Conservation (phyloP, 2,888 invertebrate species). For the Himalopsyche japonica region DNA sequence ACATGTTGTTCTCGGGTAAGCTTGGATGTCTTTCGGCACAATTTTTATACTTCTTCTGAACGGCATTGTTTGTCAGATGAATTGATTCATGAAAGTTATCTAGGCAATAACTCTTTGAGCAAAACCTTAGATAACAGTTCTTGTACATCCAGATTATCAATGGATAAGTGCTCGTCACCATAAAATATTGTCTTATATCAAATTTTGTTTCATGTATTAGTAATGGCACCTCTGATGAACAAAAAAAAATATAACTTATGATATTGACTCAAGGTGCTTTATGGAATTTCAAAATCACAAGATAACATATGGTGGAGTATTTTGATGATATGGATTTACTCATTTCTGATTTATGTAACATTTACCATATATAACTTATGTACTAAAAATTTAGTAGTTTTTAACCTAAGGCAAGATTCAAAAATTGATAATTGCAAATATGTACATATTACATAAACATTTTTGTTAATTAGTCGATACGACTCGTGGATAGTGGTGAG, state of each 20-base stretch:
- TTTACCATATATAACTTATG: no score
- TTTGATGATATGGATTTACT: no score
- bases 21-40: conserved; percentile 58
- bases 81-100: conserved; percentile 81
- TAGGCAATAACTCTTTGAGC: conserved; percentile 79
- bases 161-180: conserved; percentile 77
- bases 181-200: conserved; percentile 88
- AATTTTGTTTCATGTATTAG: conserved; percentile 86
- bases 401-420: no score
- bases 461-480: no score
- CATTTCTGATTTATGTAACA: no score
- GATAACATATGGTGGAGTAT: no score
- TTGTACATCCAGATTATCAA: conserved; percentile 86
- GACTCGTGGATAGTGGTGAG: no score
- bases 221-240: conserved; percentile 71
- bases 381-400: no score
- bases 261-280: not conserved
- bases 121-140: conserved; percentile 84
- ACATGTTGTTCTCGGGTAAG: conserved; percentile 82
- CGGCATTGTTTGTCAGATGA: conserved; percentile 85
- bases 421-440: no score
- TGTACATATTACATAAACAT: no score
- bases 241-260: conserved; percentile 42
- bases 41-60: conserved; percentile 75
- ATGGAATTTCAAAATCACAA: no score